Percentiles rank a stretch among this genome's conserved stretches.
These are phyloP conservation scores for Megastigmus dorsalis DNA, from an alignment of 2,888 invertebrate species.

Conservation along the genomic window DNA sequence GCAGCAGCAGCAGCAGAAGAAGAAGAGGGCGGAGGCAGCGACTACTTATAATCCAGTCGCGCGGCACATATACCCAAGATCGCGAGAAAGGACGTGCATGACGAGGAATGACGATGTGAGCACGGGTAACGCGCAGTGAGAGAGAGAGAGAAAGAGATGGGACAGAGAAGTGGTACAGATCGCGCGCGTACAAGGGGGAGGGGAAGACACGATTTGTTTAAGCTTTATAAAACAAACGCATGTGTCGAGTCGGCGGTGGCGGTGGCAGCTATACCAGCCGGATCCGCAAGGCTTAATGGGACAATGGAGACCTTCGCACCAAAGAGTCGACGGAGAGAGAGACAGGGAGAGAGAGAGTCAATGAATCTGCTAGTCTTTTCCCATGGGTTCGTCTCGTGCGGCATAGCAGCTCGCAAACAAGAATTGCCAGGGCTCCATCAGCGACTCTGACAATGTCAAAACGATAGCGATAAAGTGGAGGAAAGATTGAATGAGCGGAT, in stretches of 20 bases:
- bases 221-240: slow-evolving; percentile 61
- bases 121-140: background rate
- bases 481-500: slow-evolving; percentile 23
- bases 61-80: background rate
- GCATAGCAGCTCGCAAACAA: slow-evolving; percentile 41
- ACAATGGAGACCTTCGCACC: slow-evolving; percentile 62
- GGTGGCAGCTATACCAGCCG: too few species aligned
- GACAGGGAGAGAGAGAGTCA: slow-evolving; percentile 58
- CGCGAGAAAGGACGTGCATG: background rate
- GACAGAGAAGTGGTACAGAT: too few species aligned
- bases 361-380: slow-evolving; percentile 71
- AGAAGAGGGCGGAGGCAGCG: too few species aligned
- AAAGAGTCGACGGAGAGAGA: slow-evolving; percentile 23
- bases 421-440: too few species aligned
- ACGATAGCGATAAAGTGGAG: slow-evolving; percentile 37
- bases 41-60: slow-evolving; percentile 5
- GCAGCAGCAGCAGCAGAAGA: too few species aligned
- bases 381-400: slow-evolving; percentile 57
- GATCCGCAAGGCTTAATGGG: slow-evolving; percentile 56
- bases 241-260: slow-evolving; percentile 11
- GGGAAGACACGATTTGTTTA: slow-evolving; percentile 63
- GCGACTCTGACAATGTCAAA: slow-evolving; percentile 33
- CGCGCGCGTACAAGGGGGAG: slow-evolving; percentile 13
- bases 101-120: background rate
- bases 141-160: background rate